A percentile compares a stretch with the other conserved stretches of the same genome.
These are phyloP conservation scores for Poecilia velifera DNA, from an alignment of 2,797 vertebrate genomes.

Conservation along the genomic window DNA sequence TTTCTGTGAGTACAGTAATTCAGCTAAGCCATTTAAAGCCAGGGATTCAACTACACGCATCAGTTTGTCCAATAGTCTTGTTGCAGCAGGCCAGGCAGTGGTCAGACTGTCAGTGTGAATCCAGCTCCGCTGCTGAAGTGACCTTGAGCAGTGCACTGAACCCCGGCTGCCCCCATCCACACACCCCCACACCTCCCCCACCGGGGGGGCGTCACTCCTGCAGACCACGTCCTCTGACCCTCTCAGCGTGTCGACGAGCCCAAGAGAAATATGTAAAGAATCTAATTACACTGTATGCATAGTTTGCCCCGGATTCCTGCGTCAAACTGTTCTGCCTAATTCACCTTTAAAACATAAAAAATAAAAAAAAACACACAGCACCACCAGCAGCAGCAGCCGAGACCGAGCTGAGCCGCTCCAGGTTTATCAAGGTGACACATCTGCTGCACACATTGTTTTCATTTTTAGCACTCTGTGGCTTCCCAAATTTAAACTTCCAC, in stretches of 20 bases:
- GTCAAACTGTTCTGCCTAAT: constrained; percentile 46
- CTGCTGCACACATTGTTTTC: constrained; percentile 62
- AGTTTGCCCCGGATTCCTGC: constrained; percentile 53
- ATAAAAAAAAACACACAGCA: constrained; percentile 31
- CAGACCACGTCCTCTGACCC: constrained; percentile 70
- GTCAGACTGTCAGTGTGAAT: constrained; percentile 58
- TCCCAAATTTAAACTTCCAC: constrained; percentile 66
- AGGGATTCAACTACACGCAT: constrained; percentile 33
- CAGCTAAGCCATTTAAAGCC: background rate
- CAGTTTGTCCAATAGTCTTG: constrained; percentile 40
- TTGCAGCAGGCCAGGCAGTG: constrained; percentile 38
- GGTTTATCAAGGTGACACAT: constrained; percentile 67
- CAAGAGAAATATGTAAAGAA: constrained; percentile 64
- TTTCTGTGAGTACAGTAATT: constrained; percentile 26
- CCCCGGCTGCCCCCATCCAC: constrained; percentile 48
- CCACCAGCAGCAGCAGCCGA: constrained; percentile 21
- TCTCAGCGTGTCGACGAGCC: constrained; percentile 43
- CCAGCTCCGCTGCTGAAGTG: constrained; percentile 53
- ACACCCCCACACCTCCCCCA: no score
- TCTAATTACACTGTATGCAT: constrained; percentile 63
- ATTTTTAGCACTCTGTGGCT: constrained; percentile 72
- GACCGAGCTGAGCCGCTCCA: constrained; percentile 36
- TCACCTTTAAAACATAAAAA: constrained; percentile 26
- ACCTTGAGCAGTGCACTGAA: constrained; percentile 71
- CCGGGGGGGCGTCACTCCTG: constrained; percentile 51